Evolutionary conservation across 2,888 invertebrate genomes (phyloP).

Genomic region (Drosophila neonasuta): DNA sequence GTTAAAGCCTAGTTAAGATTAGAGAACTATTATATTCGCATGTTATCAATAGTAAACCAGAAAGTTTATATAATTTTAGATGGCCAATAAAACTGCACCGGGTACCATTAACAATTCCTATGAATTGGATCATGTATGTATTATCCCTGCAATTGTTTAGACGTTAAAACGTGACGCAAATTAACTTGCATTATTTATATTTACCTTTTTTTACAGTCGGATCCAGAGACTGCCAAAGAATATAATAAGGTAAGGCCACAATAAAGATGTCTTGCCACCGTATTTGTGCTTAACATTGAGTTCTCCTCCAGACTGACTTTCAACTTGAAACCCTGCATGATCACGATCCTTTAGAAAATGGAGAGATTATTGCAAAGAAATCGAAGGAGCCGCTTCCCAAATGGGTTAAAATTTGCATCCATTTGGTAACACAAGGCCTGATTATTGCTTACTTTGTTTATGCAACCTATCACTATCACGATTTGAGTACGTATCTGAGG

Average conservation of each 20-base stretch:
- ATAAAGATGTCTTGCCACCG: not conserved
- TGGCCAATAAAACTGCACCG: constrained; percentile 51
- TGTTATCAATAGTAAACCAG: constrained; percentile 16
- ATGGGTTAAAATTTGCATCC: constrained; percentile 44
- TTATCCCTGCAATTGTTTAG: not conserved
- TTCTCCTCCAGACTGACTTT: constrained; percentile 54
- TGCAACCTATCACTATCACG: constrained; percentile 78
- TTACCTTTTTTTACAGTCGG: constrained; percentile 31
- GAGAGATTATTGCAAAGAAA: not conserved
- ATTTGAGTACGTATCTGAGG: constrained; percentile 66
- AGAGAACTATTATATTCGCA: not conserved
- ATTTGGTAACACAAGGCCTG: constrained; percentile 64
- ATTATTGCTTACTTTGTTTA: constrained; percentile 79
- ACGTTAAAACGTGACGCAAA: not conserved
- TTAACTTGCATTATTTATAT: not conserved
- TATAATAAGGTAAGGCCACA: constrained; percentile 44
- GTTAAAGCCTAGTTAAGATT: constrained; percentile 5
- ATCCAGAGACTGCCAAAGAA: constrained; percentile 15
- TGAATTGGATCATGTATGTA: constrained; percentile 69
- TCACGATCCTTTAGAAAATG: not conserved
- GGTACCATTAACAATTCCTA: constrained; percentile 70
- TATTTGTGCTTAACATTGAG: not conserved
- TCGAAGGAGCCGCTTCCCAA: constrained; percentile 8
- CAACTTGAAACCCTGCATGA: constrained; percentile 49
- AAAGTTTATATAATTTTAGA: constrained; percentile 47